These are phyloP conservation scores for Electrophaes corylata DNA, from an alignment of 2,888 invertebrate genomes.

Conservation along the genomic window DNA sequence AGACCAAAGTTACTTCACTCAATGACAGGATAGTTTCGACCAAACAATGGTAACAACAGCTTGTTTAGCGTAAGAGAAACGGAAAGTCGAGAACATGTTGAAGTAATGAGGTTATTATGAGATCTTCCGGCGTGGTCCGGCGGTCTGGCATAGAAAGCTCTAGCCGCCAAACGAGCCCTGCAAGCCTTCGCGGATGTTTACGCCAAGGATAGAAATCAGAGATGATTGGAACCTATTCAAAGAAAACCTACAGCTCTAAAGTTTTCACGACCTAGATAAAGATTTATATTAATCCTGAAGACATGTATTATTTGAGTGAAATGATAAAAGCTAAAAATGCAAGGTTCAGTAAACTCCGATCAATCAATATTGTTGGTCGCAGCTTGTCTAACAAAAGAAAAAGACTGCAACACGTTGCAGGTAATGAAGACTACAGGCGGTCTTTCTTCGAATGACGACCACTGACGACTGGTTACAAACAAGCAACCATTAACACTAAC, in stretches of 20 bases:
- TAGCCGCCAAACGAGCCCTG: constrained; percentile 59
- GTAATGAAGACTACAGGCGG: neutral
- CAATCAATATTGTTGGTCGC: neutral
- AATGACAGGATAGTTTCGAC: too few relatives aligned
- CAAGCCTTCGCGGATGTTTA: constrained; percentile 64
- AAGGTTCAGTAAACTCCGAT: neutral
- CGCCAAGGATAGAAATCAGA: constrained; percentile 66
- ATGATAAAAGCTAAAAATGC: neutral
- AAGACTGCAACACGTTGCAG: neutral
- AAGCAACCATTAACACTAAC: constrained; percentile 51
- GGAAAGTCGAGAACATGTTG: constrained; percentile 53
- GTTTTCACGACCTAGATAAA: neutral
- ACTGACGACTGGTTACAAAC: constrained; percentile 53
- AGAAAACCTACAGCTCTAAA: neutral
- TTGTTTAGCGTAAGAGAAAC: constrained; percentile 52
- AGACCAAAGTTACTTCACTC: too few relatives aligned
- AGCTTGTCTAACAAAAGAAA: neutral
- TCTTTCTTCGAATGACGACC: constrained; percentile 25
- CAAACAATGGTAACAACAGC: constrained; percentile 8
- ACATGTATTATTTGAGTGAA: too few relatives aligned
- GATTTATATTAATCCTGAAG: neutral
- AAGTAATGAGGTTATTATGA: constrained; percentile 70
- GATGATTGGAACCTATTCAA: constrained; percentile 44
- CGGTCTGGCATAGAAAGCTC: constrained; percentile 66
- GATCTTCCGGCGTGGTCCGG: constrained; percentile 66